Percentiles rank a stretch among this genome's conserved stretches.
These are phyloP conservation scores for Cheilosia soror DNA, from an alignment of 2,888 invertebrate species.

Conservation along the genomic window DNA sequence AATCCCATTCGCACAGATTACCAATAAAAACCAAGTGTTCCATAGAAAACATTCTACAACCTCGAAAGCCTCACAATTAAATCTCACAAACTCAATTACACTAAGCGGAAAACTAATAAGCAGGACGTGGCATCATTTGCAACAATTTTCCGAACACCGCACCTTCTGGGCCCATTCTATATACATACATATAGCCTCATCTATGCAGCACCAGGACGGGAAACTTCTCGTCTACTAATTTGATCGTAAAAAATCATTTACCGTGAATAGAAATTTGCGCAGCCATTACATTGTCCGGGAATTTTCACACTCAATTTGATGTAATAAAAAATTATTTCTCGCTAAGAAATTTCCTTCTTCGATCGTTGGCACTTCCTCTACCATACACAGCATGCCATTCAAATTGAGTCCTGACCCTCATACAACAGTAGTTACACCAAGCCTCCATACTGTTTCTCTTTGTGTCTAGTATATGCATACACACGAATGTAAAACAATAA, in stretches of 20 bases:
- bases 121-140: slow-evolving; percentile 62
- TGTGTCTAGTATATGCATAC: background rate
- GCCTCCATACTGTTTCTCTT: background rate
- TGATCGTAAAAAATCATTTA: slow-evolving; percentile 74
- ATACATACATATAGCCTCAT: background rate
- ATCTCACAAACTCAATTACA: slow-evolving; percentile 70
- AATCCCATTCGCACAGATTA: slow-evolving; percentile 32
- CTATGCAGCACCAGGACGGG: slow-evolving; percentile 19
- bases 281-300: slow-evolving; percentile 71
- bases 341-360: slow-evolving; percentile 47
- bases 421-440: slow-evolving; percentile 8
- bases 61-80: slow-evolving; percentile 59
- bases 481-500: slow-evolving; percentile 70
- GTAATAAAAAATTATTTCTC: slow-evolving; percentile 69
- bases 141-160: slow-evolving; percentile 41
- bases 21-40: slow-evolving; percentile 39
- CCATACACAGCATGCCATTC: background rate
- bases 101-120: slow-evolving; percentile 72
- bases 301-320: slow-evolving; percentile 74
- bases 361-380: slow-evolving; percentile 47
- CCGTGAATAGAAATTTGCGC: slow-evolving; percentile 73
- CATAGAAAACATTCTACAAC: slow-evolving; percentile 6
- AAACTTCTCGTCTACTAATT: slow-evolving; percentile 66
- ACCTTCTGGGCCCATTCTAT: background rate
- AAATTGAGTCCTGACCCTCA: slow-evolving; percentile 39